Evolutionary conservation across 1,140 invertebrate species (phyloP), one percentile per base, ranked within the genome.

Genomic region (Melitaea cinxia): DNA sequence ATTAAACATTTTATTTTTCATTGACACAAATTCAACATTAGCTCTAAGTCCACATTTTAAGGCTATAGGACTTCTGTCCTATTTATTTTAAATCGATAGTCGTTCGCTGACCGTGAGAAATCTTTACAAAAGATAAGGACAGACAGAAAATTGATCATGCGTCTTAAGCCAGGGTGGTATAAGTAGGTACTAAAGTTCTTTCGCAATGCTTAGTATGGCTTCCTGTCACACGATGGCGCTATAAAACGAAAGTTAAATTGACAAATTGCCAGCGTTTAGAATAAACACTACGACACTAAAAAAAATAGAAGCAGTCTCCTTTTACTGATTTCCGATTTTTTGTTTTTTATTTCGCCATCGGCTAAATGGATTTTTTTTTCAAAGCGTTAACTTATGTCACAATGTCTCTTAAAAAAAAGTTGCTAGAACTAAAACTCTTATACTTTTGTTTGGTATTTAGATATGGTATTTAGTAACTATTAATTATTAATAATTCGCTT

Each of bases 81-180:
- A 84, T 84, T 85, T 76, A 74, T 70, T 82, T 85, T 74, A 88
- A 89, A 88, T 89, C 84, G 76, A 89, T 88, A 88, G 82, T 82
- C 75, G 70, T 76, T 82, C 71, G 75, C 75, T 79, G 76, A 76
- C 74, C 68, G 69, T 74, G 47, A 65, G 70, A 83, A 80, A 74
- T 78, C 74, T 80, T 81, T 81, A 68, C 49, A 72, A 72, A 74
- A 72, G 72, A 80, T 75, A 77, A 65, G 72, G 75, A 74, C 69
- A 73, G 73, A 76, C 63, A 78, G 76, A 80, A 80, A 80, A 76
- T 77, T 85, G 83, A 88, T 87, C 87, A 89, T 89, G 85, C 87
- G 87, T 89, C 83, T 85, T 84, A 72, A 69, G 68, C 68, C 60
- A 57, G 56, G 63, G 65, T 67, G 67, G 59, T 55, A 64, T 68